Evolutionary conservation across 2,113 vertebrate species (phyloP), one percentile per base, ranked within the genome.

Genomic region (Apteryx mantelli): DNA sequence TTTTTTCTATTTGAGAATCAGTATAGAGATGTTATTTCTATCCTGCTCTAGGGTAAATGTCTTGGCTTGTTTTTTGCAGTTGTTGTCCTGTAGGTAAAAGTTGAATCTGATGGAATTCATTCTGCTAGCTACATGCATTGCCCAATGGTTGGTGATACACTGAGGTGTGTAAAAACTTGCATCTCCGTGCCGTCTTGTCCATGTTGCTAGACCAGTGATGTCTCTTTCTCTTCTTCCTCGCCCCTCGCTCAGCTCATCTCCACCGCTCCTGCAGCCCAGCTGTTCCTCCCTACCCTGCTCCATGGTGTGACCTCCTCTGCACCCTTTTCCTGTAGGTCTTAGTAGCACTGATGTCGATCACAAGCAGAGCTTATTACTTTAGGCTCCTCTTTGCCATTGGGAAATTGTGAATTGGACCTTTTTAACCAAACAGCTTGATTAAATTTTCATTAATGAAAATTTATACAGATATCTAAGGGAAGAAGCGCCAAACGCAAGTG

Each of bases 301-400:
- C 0, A 0, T 8, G 10, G 18, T 19, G 50, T 70, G 56, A 48
- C 52, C 46, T 86, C 36, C 28, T 61, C 44, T 0, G 0, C 6
- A 11, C 20, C 19, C 53, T 42, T 36, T 17, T 12, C 3, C 5
- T 0, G 17, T 34, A 42, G 55, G 42, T 56, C 21, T 8, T 16
- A 2, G 36, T 26, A 44, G 53, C 0, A 1, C 26, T 6, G 2
- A 10, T 66, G 5, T 1, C 5, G 46, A 48, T 44, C 48, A 61
- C 66, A 44, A 28, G 48, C 13, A 73, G 60, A 48, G 40, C 21
- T 84, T 20, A 3, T 5, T 18, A 42, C 69, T 77, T 40, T 1
- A 36, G 34, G 56, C 66, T 76, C 11, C 4, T 42, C 52, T 70
- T 63, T 85, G 19, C 44, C 50, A 0, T 9, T 18, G 15, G 79